phyloP scores from a whole-genome alignment of 2,113 vertebrate species.

The Bettongia penicillata region DNA sequence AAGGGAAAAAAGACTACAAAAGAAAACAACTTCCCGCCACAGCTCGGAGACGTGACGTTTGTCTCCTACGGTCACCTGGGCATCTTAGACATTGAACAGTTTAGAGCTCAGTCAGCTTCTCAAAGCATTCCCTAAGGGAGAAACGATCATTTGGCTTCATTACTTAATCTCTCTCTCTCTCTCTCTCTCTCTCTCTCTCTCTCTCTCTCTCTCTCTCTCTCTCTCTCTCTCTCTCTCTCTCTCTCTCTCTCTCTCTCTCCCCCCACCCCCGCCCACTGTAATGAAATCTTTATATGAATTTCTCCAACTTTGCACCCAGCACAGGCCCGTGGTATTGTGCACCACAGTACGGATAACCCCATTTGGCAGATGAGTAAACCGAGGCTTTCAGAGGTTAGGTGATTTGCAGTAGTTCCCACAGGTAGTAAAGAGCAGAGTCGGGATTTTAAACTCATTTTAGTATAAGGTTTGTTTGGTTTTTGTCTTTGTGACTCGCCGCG shows the following conservation, averaged over 20 bases:
- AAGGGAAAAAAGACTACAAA: not conserved
- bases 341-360: not conserved
- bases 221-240: not conserved
- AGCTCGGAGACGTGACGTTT: slow-evolving; percentile 9
- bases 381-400: not conserved
- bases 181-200: not conserved
- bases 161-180: not conserved
- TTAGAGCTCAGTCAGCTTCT: not conserved
- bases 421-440: not conserved
- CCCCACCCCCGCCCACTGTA: too few species aligned
- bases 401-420: not conserved
- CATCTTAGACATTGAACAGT: not conserved
- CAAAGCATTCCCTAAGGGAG: not conserved
- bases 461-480: not conserved
- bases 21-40: slow-evolving; percentile 43
- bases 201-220: not conserved
- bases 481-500: not conserved
- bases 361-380: not conserved
- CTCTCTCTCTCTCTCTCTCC: not conserved
- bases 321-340: not conserved
- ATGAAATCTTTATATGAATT: not conserved
- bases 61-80: slow-evolving; percentile 63
- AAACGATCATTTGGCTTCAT: not conserved
- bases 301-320: not conserved
- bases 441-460: not conserved